Evolutionary conservation across 2,888 invertebrate species (phyloP).

Genomic region (Nomada ruficornis): DNA sequence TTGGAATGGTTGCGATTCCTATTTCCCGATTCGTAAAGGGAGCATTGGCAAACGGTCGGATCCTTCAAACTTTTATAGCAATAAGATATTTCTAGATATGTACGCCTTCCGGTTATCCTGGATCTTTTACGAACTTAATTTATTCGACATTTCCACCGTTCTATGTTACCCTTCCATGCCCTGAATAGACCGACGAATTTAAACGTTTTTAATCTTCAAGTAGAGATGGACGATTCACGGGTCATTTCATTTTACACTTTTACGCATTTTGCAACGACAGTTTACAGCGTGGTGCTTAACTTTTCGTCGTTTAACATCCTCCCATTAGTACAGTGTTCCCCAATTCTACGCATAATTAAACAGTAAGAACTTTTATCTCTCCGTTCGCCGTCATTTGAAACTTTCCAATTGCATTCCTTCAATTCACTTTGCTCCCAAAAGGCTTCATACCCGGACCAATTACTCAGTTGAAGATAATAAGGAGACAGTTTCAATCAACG

Average conservation of each 20-base stretch:
- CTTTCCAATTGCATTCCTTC: neutral
- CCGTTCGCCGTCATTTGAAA: neutral
- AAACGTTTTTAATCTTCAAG: too few relatives aligned
- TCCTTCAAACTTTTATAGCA: neutral
- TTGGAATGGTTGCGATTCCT: neutral
- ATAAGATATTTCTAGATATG: neutral
- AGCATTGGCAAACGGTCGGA: neutral
- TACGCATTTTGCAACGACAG: too few relatives aligned
- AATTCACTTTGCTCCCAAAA: neutral
- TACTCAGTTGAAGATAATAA: constrained; percentile 1
- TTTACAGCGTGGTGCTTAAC: too few relatives aligned
- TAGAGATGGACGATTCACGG: too few relatives aligned
- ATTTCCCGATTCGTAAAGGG: neutral
- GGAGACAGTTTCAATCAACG: neutral
- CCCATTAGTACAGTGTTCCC: neutral
- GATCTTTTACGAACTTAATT: neutral
- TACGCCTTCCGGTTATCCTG: neutral
- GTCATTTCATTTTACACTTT: too few relatives aligned
- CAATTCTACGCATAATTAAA: neutral
- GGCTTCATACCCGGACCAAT: neutral
- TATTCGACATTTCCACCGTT: neutral
- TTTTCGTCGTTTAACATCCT: neutral
- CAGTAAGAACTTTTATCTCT: neutral
- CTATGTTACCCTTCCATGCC: neutral
- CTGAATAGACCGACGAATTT: too few relatives aligned